Percentiles rank a stretch among this genome's conserved stretches.
phyloP scores from a whole-genome alignment of 2,888 invertebrate genomes.

The Oegoconia quadripuncta region DNA sequence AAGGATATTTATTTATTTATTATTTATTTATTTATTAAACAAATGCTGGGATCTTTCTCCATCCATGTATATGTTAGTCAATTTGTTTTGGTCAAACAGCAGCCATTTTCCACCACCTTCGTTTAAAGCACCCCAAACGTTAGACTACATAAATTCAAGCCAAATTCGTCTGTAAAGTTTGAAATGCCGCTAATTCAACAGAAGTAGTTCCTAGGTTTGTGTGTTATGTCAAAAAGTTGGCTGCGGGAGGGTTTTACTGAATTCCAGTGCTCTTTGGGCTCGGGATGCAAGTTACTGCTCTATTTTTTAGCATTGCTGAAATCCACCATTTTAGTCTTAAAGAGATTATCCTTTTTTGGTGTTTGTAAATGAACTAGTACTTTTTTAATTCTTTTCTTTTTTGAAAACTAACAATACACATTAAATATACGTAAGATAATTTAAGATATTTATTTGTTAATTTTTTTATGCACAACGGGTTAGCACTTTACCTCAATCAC shows the following conservation, averaged over 20 bases:
- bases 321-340: slow-evolving; percentile 8
- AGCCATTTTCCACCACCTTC: neutral
- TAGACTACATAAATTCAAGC: slow-evolving; percentile 21
- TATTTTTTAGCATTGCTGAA: slow-evolving; percentile 7
- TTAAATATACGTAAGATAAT: no score
- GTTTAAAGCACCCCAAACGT: slow-evolving; percentile 7
- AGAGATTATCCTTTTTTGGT: slow-evolving; percentile 7
- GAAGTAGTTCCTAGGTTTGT: slow-evolving; percentile 11
- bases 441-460: no score
- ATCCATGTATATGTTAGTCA: no score
- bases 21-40: no score
- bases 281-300: slow-evolving; percentile 5
- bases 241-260: slow-evolving; percentile 9
- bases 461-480: no score
- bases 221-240: slow-evolving; percentile 17
- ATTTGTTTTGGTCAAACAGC: no score
- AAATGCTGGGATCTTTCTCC: no score
- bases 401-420: no score
- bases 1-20: no score
- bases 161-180: slow-evolving; percentile 19
- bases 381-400: no score
- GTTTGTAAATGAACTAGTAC: no score
- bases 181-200: slow-evolving; percentile 21
- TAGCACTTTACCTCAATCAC: no score
- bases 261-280: slow-evolving; percentile 11